Evolutionary conservation across 2,113 vertebrate species (phyloP).

Genomic region (Agapornis roseicollis): DNA sequence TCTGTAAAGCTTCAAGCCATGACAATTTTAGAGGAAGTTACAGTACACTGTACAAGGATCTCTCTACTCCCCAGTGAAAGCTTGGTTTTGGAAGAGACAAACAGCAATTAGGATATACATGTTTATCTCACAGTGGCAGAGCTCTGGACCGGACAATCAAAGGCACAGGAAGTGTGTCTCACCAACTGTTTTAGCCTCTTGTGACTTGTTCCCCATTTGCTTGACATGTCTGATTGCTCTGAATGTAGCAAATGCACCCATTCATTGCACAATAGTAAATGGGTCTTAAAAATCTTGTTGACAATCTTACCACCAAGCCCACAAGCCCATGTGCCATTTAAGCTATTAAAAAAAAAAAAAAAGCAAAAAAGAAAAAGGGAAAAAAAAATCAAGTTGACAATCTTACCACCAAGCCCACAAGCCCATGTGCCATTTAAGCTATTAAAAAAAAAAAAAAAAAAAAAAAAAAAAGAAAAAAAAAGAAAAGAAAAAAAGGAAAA

Average conservation of each 20-base stretch:
- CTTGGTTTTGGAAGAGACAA: not conserved
- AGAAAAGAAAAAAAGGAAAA: not conserved
- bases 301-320: slow-evolving; percentile 7
- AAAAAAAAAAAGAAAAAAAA: too few species aligned
- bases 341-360: not conserved
- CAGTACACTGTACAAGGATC: not conserved
- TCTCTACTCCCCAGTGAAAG: not conserved
- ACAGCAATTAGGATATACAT: not conserved
- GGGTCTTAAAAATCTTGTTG: slow-evolving; percentile 16
- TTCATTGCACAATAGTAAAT: not conserved
- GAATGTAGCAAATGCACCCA: not conserved
- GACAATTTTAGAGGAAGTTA: not conserved
- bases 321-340: slow-evolving; percentile 3
- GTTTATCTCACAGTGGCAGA: not conserved
- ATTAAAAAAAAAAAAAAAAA: not conserved
- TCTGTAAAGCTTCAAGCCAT: not conserved
- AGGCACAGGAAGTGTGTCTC: not conserved
- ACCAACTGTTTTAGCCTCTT: not conserved
- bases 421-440: slow-evolving; percentile 1
- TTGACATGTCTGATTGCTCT: not conserved
- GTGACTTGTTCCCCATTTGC: not conserved
- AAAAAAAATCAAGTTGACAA: slow-evolving; percentile 31
- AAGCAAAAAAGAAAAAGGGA: not conserved
- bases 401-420: not conserved
- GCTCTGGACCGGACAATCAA: not conserved